Evolutionary conservation across 2,888 invertebrate species (phyloP).

Genomic region (Patella pellucida): DNA sequence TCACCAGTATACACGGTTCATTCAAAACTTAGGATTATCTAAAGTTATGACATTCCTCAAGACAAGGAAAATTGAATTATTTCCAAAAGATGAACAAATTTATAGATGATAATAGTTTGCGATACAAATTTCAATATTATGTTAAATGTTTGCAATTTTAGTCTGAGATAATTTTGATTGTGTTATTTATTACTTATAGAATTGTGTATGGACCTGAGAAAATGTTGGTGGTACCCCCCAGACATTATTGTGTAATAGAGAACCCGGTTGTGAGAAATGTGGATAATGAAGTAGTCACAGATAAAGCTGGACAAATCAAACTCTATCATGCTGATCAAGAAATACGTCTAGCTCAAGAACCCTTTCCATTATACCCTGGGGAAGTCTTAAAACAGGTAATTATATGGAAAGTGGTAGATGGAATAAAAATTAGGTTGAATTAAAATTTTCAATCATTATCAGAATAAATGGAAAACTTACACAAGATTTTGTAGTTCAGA

Average conservation of each 20-base stretch:
- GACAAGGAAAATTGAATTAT: too few relatives aligned
- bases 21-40: too few relatives aligned
- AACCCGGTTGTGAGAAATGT: slow-evolving; percentile 71
- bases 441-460: too few relatives aligned
- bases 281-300: slow-evolving; percentile 64
- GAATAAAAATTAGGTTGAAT: too few relatives aligned
- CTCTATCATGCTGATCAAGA: slow-evolving; percentile 73
- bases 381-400: slow-evolving; percentile 66
- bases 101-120: not conserved
- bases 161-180: not conserved
- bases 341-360: slow-evolving; percentile 73
- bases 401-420: too few relatives aligned
- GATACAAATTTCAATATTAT: not conserved
- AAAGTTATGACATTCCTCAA: too few relatives aligned
- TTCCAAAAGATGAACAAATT: not conserved
- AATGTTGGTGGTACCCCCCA: slow-evolving; percentile 73
- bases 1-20: too few relatives aligned
- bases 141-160: not conserved
- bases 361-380: slow-evolving; percentile 74
- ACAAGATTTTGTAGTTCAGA: too few relatives aligned
- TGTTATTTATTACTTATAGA: slow-evolving; percentile 48
- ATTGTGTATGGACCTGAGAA: slow-evolving; percentile 71
- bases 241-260: slow-evolving; percentile 73
- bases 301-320: slow-evolving; percentile 70
- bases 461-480: too few relatives aligned